phyloP scores from a whole-genome alignment of 2,113 vertebrate genomes.

The Saccopteryx bilineata region DNA sequence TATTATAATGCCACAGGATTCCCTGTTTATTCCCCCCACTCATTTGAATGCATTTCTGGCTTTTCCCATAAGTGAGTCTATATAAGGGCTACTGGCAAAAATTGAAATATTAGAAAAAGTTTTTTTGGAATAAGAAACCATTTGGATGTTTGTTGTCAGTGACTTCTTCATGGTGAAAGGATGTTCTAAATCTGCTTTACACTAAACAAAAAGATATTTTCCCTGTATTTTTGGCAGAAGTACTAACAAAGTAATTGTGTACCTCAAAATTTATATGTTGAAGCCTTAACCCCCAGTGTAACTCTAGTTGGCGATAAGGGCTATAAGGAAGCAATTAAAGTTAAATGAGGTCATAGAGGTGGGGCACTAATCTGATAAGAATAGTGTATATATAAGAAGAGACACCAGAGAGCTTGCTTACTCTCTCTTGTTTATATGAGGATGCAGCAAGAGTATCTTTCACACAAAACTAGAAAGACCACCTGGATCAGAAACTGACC shows the following conservation, averaged over 20 bases:
- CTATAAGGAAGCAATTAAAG: neutral
- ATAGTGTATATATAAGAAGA: neutral
- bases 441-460: neutral
- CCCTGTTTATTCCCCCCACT: neutral
- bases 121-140: neutral
- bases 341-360: neutral
- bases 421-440: neutral
- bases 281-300: neutral
- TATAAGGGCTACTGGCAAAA: neutral
- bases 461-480: neutral
- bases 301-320: neutral
- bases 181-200: neutral
- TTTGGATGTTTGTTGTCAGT: neutral
- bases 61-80: neutral
- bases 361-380: neutral
- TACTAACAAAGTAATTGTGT: neutral
- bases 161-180: neutral
- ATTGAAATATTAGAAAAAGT: neutral
- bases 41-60: neutral
- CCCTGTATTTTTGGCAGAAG: neutral
- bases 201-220: neutral
- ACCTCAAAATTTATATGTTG: neutral
- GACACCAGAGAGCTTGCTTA: neutral
- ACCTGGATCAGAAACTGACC: neutral
- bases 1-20: neutral